These are phyloP conservation scores for Agrilus mali DNA, from an alignment of 2,888 invertebrate genomes.

Conservation along the genomic window DNA sequence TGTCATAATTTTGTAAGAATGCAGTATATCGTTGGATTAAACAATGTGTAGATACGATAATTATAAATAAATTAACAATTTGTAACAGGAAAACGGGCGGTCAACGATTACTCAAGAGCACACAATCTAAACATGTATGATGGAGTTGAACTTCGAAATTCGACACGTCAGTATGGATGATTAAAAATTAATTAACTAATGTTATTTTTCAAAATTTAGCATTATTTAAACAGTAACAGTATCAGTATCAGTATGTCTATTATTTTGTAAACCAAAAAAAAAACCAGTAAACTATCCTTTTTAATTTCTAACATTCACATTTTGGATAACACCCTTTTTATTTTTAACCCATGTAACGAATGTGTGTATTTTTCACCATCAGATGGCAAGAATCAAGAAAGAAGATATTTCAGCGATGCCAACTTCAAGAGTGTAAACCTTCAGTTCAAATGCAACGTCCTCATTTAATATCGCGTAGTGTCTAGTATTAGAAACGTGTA, in stretches of 20 bases:
- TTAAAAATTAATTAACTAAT: slow-evolving; percentile 37
- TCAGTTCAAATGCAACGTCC: slow-evolving; percentile 22
- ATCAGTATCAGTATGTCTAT: background rate
- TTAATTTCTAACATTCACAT: slow-evolving; percentile 11
- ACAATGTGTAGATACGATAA: too few relatives aligned
- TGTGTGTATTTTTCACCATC: slow-evolving; percentile 18
- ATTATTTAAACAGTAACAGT: slow-evolving; percentile 2
- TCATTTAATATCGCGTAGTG: slow-evolving; percentile 4
- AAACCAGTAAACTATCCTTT: slow-evolving; percentile 4
- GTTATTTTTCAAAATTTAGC: slow-evolving; percentile 4
- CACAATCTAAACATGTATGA: slow-evolving; percentile 66
- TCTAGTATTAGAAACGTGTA: too few relatives aligned
- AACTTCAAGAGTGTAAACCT: slow-evolving; percentile 32
- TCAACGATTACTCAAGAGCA: slow-evolving; percentile 62
- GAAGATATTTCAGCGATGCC: slow-evolving; percentile 27
- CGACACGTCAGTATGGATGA: slow-evolving; percentile 72
- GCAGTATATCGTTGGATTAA: too few relatives aligned
- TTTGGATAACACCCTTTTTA: slow-evolving; percentile 8
- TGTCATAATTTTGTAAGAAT: too few relatives aligned
- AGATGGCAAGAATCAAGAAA: slow-evolving; percentile 32
- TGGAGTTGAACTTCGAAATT: slow-evolving; percentile 59
- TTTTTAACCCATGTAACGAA: slow-evolving; percentile 17
- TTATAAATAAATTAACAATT: background rate
- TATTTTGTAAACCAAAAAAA: too few relatives aligned
- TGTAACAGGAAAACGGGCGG: slow-evolving; percentile 50